phyloP scores from a whole-genome alignment of 2,113 vertebrate species.

The Brachypteracias leptosomus region DNA sequence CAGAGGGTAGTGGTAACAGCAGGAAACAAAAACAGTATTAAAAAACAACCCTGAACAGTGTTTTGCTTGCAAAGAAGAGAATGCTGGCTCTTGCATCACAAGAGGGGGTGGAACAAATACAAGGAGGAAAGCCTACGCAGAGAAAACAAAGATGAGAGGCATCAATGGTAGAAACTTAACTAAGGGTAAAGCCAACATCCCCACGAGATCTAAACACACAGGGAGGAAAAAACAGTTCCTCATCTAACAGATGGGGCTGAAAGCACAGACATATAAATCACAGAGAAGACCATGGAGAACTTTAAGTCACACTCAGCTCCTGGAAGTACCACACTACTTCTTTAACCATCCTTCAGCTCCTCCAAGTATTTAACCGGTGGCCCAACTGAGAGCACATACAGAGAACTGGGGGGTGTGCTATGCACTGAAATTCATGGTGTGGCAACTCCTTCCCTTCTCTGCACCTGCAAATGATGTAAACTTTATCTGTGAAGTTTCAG shows the following conservation, averaged over 20 bases:
- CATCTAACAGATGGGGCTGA: background rate
- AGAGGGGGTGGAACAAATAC: background rate
- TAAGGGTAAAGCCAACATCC: background rate
- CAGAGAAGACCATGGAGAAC: background rate
- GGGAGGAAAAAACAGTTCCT: background rate
- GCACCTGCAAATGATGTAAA: background rate
- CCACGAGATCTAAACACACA: background rate
- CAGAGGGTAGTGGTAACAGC: background rate
- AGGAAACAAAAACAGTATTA: background rate
- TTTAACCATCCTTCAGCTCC: background rate
- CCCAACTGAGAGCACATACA: too few relatives aligned
- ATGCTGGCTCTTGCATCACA: background rate
- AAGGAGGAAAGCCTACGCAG: background rate
- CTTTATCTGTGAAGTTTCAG: background rate
- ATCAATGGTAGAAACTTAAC: background rate
- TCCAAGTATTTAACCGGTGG: background rate
- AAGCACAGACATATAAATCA: background rate
- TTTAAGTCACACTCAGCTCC: background rate
- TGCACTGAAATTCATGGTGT: accelerated
- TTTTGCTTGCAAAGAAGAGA: background rate
- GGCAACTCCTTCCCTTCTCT: background rate
- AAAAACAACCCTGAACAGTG: background rate
- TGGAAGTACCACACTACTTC: background rate
- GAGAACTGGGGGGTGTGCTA: accelerated
- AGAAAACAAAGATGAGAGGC: background rate